Evolutionary conservation across 2,113 vertebrate genomes (phyloP).

Genomic region (Potamarius usumacintae): DNA sequence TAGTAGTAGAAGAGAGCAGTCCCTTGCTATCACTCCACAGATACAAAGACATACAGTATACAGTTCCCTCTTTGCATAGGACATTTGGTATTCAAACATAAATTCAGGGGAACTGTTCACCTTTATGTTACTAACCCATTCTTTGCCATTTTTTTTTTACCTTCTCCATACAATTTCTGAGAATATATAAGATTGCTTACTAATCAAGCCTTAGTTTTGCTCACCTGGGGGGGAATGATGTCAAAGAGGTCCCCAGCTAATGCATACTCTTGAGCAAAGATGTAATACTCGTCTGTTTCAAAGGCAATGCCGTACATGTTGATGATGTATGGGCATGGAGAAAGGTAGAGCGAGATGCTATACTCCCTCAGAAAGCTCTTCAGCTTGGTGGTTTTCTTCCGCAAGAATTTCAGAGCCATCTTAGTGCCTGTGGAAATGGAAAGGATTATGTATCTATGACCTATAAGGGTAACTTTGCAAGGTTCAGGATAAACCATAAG

Average conservation of each 20-base stretch:
- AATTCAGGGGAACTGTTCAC: not conserved
- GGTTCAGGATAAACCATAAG: not conserved
- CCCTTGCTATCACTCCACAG: not conserved
- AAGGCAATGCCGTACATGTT: conserved; percentile 79
- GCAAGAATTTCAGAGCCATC: conserved; percentile 79
- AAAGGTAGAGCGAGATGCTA: conserved; percentile 79
- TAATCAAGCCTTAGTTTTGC: not conserved
- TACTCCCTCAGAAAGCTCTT: conserved; percentile 79
- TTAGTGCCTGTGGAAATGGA: conserved; percentile 69
- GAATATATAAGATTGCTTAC: not conserved
- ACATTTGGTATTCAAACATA: not conserved
- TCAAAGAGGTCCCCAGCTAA: conserved; percentile 80
- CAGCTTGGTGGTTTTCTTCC: conserved; percentile 80
- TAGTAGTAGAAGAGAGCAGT: not conserved
- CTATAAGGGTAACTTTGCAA: not conserved
- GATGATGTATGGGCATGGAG: conserved; percentile 79
- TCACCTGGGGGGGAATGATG: conserved; percentile 81
- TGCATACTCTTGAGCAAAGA: conserved; percentile 80
- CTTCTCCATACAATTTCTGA: not conserved
- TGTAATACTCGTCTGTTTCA: conserved; percentile 77
- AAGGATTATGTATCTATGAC: conserved; percentile 2
- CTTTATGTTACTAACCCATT: not conserved
- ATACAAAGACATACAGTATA: not conserved
- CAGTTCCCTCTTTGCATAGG: not conserved
- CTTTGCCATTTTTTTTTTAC: not conserved